Base-by-base conservation (phyloP, 2,888 invertebrate species). In the Strigamia transsilvanica region DNA sequence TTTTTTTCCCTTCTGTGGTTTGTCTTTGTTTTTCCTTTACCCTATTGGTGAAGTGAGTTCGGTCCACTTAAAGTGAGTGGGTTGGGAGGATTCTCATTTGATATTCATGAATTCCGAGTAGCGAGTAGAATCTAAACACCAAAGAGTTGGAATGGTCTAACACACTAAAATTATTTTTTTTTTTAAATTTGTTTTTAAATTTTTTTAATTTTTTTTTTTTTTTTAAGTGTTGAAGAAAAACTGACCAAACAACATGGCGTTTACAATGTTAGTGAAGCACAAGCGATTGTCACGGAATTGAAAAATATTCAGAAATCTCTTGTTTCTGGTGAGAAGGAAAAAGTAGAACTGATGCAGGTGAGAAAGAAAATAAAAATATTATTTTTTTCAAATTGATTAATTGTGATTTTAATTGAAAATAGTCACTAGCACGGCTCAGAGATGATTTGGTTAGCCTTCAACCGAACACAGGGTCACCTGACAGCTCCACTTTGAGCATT, bases 251-350 rank as follows among this genome's bases (percentile, higher is more conserved):
- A 94, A 88, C 92, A 93, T 80, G 94, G 94, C 79, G 94, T 94
- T 87, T 98, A 97, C 88, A 96, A 95, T 88, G 94, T 97, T 85
- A 93, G 93, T 56, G 96, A 98, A 89, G 98, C 97, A 15, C 96
- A 97, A 89, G 96, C 96, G n/a, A 97, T 98, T 83, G 93, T 97
- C 91, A 93, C 94, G 81, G 97, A 98, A 89, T 91, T 98, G 86
- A 92, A 94, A 84, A 95, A 96, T 89, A 96, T 98, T 85, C 97
- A 97, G 89, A 94, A 94, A 87, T 96, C 96, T 0, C 90, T 98
- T 46, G 93, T 93, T 9, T 94, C 94, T 0, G 97, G 97, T 0
- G 97, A 97, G 88, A 95, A 95, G 87, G 97, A 98, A 88, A 94
- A 96, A 86, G 95, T 94, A 61, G 96, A 97, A 87, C 91, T 98